Evolutionary conservation across 1,140 invertebrate genomes (phyloP), one percentile per base, ranked within the genome.

Genomic region (Drosophila pandora): DNA sequence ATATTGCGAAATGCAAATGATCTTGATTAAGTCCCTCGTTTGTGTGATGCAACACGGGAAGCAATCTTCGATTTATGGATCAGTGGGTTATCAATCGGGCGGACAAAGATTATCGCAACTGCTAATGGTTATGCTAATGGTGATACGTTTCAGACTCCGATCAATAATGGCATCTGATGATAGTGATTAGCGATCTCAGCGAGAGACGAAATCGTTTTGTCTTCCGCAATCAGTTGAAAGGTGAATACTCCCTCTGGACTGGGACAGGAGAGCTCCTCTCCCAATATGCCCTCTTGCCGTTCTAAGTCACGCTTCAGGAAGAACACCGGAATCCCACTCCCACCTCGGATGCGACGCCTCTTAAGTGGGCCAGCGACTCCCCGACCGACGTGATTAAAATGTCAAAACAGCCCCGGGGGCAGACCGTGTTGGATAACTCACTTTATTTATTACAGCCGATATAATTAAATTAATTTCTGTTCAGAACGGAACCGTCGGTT

Each of bases 401-500:
- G 74, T 85, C 81, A 85, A 81, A 78, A 50, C 37, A 48, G 50
- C 49, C 62, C 60, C 28, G 32, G 21, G 45, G 65, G 45, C 43
- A 53, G 30, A 21, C 76, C 52, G 65, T 57, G 75, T 64, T 76
- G 58, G 68, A 64, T 77, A 70, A 81, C 77, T 71, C 61, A 74
- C 57, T 80, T 84, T 85, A 85, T 85, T 85, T 85, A 85, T 80
- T 80, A 77, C 76, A 22, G 63, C 45, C 60, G 76, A 87, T 61
- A 78, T 85, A 81, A 87, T 85, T 81, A 85, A 85, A 61, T 85
- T 85, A 85, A 87, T 85, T 85, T 75, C 54, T 22, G 60, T 49
- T 50, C 45, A 56, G 45, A 78, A 53, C 49, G 12, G 34, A 56
- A 49, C 48, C 34, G 2, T 28, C 22, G 9, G 23, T 3, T 12